Conservation (phyloP, 2,888 invertebrate species). For the Amblyjoppa proteus region DNA sequence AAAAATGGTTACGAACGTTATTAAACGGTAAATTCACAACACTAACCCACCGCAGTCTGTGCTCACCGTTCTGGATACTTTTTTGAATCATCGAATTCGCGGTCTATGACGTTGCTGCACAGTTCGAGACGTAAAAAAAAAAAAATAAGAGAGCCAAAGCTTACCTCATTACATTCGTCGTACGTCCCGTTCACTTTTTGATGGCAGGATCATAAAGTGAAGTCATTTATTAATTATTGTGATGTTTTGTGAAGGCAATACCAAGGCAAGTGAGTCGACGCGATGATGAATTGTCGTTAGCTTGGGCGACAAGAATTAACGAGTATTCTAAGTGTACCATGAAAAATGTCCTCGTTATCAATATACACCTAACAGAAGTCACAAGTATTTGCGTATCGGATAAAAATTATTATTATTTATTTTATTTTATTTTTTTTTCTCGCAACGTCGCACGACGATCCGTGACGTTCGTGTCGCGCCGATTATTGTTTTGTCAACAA, state of each 20-base stretch:
- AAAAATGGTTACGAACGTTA: too few species aligned
- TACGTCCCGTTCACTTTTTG: slow-evolving; percentile 70
- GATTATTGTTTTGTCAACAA: slow-evolving; percentile 16
- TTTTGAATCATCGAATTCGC: slow-evolving; percentile 38
- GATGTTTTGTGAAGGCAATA: slow-evolving; percentile 83
- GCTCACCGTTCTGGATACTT: slow-evolving; percentile 9
- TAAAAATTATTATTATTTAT: slow-evolving; percentile 25
- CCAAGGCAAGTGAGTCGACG: slow-evolving; percentile 80
- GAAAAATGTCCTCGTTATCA: slow-evolving; percentile 47
- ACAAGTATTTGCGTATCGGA: slow-evolving; percentile 60
- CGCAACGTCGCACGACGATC: not conserved
- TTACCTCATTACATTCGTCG: slow-evolving; percentile 64
- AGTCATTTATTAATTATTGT: slow-evolving; percentile 82
- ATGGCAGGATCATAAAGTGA: slow-evolving; percentile 80
- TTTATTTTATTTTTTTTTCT: slow-evolving; percentile 25
- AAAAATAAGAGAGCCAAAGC: slow-evolving; percentile 47
- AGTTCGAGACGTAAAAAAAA: slow-evolving; percentile 54
- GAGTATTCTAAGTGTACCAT: slow-evolving; percentile 16
- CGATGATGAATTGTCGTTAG: slow-evolving; percentile 15
- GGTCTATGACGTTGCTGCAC: slow-evolving; percentile 47
- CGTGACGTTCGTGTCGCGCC: not conserved
- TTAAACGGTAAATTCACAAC: too few species aligned
- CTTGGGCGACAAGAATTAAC: slow-evolving; percentile 1
- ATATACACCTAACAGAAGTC: slow-evolving; percentile 65
- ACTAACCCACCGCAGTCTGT: not conserved